Conservation (phyloP, 1,140 invertebrate genomes). For the Drosophila equinoxialis region DNA sequence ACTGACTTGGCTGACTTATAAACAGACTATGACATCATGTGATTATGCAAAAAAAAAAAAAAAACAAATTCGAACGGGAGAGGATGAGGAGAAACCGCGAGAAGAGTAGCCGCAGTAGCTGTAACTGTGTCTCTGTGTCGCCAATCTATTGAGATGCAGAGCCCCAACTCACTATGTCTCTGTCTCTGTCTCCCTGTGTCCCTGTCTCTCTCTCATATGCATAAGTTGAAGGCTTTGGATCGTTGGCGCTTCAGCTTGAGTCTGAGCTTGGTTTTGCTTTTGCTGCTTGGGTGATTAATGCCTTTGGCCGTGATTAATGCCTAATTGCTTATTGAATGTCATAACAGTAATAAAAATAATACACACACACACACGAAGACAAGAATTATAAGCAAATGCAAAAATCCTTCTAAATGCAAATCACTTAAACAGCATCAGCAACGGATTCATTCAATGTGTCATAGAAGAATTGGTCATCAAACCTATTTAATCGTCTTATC, state of each 20-base stretch:
- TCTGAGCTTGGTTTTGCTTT: slow-evolving; percentile 32
- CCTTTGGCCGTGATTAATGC: slow-evolving; percentile 68
- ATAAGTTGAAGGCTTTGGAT: slow-evolving; percentile 68
- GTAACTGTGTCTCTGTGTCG: slow-evolving; percentile 19
- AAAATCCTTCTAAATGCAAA: slow-evolving; percentile 73
- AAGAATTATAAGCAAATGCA: slow-evolving; percentile 11
- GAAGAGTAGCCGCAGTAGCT: not conserved
- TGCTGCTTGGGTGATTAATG: slow-evolving; percentile 19
- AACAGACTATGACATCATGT: slow-evolving; percentile 75
- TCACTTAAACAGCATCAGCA: slow-evolving; percentile 37
- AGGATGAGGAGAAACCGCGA: not conserved
- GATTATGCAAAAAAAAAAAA: slow-evolving; percentile 46
- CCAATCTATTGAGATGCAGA: slow-evolving; percentile 19
- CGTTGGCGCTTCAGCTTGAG: slow-evolving; percentile 45
- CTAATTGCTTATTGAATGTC: slow-evolving; percentile 78
- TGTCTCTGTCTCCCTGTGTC: not conserved
- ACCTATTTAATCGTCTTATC: not conserved
- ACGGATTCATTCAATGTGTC: slow-evolving; percentile 8
- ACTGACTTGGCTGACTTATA: slow-evolving; percentile 64
- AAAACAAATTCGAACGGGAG: not conserved
- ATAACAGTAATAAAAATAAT: slow-evolving; percentile 69
- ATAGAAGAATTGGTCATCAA: slow-evolving; percentile 10
- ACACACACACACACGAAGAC: slow-evolving; percentile 33
- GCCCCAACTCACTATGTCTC: no score
- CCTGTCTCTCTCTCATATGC: slow-evolving; percentile 41